Conservation (phyloP, 2,113 vertebrate genomes). For the Pygoscelis adeliae region DNA sequence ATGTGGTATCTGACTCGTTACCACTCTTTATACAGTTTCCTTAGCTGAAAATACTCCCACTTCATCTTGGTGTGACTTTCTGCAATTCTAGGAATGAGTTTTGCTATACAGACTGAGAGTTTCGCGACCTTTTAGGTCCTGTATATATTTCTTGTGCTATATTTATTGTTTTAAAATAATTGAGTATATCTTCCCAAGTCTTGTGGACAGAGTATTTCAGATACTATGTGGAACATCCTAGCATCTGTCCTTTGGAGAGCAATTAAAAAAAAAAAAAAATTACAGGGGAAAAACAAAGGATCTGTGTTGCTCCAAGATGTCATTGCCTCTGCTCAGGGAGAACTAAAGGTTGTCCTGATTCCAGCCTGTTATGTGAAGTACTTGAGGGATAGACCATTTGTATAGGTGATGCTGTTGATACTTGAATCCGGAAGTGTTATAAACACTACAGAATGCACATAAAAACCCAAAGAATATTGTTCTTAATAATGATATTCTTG, state of each 20-base stretch:
- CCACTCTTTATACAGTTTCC: neutral
- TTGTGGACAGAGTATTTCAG: neutral
- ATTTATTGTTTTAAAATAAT: neutral
- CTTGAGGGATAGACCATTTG: neutral
- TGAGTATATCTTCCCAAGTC: neutral
- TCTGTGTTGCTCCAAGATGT: neutral
- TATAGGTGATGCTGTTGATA: neutral
- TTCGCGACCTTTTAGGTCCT: neutral
- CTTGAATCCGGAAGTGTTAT: neutral
- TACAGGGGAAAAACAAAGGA: no score
- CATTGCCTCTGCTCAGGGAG: fast-evolving
- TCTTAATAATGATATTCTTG: conserved; percentile 72
- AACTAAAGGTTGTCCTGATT: neutral
- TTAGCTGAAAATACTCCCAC: neutral
- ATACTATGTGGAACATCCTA: neutral
- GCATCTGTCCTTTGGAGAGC: neutral
- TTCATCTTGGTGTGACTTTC: neutral
- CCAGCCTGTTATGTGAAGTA: neutral
- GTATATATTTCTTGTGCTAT: neutral
- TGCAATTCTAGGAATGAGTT: neutral
- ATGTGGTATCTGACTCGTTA: neutral
- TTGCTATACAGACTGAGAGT: neutral
- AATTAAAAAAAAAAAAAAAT: neutral
- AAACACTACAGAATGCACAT: conserved; percentile 71
- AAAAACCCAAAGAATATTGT: conserved; percentile 84